phyloP scores from a whole-genome alignment of 2,888 invertebrate genomes.

The Tachina fera region DNA sequence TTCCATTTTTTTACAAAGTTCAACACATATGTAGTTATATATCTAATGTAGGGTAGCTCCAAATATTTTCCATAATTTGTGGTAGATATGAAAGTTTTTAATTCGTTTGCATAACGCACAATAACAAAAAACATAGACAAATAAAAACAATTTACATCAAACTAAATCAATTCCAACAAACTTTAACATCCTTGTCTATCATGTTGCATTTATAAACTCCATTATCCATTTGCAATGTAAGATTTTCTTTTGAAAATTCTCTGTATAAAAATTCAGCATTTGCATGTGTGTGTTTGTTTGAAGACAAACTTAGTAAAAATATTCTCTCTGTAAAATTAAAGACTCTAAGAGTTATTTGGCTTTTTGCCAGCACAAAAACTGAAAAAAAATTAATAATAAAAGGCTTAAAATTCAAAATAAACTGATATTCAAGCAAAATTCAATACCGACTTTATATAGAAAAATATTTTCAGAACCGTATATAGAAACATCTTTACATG shows the following conservation, averaged over 20 bases:
- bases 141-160: constrained; percentile 31
- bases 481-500: not conserved
- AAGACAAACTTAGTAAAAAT: constrained; percentile 8
- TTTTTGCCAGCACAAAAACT: constrained; percentile 47
- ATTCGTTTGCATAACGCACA: constrained; percentile 3
- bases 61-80: not conserved
- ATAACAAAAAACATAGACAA: constrained; percentile 10
- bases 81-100: constrained; percentile 1
- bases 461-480: not conserved
- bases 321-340: constrained; percentile 6
- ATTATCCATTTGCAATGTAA: constrained; percentile 10
- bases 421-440: constrained; percentile 46
- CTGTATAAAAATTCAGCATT: no score
- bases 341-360: constrained; percentile 46
- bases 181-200: not conserved
- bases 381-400: constrained; percentile 7
- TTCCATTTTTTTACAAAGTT: no score
- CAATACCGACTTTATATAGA: constrained; percentile 19
- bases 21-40: no score
- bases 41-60: not conserved
- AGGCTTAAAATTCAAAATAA: constrained; percentile 56
- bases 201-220: constrained; percentile 52
- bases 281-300: not conserved
- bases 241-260: not conserved
- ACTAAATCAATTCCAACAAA: not conserved